phyloP scores from a whole-genome alignment of 2,888 invertebrate genomes.

The Drosophila tripunctata region DNA sequence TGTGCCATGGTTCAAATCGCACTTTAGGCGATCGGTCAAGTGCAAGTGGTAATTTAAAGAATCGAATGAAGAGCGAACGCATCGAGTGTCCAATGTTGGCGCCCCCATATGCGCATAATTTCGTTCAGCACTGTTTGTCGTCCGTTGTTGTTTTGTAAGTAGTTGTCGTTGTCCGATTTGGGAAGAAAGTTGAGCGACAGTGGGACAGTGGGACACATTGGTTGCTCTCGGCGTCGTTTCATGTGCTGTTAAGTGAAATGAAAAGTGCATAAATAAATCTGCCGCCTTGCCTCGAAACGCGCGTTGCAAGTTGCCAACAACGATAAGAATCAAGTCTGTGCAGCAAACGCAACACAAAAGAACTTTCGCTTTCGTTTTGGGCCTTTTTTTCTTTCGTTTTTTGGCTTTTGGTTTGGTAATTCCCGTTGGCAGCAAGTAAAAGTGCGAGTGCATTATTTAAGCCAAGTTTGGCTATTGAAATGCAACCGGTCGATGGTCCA shows the following conservation, averaged over 20 bases:
- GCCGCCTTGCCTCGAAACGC: constrained; percentile 36
- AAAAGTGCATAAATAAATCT: constrained; percentile 79
- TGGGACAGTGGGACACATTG: constrained; percentile 28
- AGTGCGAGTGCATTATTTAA: constrained; percentile 76
- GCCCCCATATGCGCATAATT: constrained; percentile 66
- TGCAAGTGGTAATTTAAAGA: constrained; percentile 79
- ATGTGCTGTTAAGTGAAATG: constrained; percentile 75
- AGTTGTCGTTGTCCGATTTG: constrained; percentile 11
- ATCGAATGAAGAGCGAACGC: constrained; percentile 56
- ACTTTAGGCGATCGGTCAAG: constrained; percentile 62
- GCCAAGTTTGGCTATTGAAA: constrained; percentile 74
- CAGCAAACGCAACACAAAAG: constrained; percentile 65
- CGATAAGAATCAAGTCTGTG: constrained; percentile 67
- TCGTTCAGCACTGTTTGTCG: constrained; percentile 22
- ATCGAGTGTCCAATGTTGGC: constrained; percentile 67
- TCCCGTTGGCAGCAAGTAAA: constrained; percentile 57
- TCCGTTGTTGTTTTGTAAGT: background rate
- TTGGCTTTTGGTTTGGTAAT: constrained; percentile 5
- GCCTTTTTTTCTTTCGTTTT: constrained; percentile 21
- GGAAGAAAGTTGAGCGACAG: constrained; percentile 64
- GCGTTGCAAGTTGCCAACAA: constrained; percentile 25
- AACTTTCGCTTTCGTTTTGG: constrained; percentile 75
- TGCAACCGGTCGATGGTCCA: constrained; percentile 67
- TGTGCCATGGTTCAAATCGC: constrained; percentile 32
- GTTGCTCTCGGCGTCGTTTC: constrained; percentile 60